Percentiles rank a stretch among this genome's conserved stretches.
Conservation (phyloP, 2,888 invertebrate genomes). For the Lasioglossum marginatum region DNA sequence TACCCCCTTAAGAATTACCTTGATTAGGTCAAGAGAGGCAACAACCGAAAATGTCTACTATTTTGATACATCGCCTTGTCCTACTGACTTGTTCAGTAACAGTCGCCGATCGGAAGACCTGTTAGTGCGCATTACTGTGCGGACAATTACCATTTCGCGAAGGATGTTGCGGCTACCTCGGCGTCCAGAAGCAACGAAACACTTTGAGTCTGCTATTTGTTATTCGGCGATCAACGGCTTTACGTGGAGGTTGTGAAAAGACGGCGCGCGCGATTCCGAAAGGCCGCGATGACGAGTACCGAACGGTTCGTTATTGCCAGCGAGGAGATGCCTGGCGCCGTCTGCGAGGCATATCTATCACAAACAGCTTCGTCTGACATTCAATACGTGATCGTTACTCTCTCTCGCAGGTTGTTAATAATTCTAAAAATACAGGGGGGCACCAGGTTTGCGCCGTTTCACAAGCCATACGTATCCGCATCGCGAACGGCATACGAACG, state of each 20-base stretch:
- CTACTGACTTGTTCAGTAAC: background rate
- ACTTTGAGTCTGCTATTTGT: conserved; percentile 35
- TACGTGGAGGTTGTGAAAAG: conserved; percentile 40
- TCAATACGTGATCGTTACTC: conserved; percentile 68
- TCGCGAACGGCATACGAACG: background rate
- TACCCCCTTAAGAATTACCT: background rate
- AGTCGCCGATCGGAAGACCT: background rate
- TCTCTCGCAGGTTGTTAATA: conserved; percentile 69
- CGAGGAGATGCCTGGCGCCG: conserved; percentile 65
- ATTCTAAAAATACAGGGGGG: conserved; percentile 71
- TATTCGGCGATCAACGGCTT: conserved; percentile 50
- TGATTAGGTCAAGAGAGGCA: background rate
- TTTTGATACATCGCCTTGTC: conserved; percentile 1
- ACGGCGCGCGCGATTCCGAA: conserved; percentile 42
- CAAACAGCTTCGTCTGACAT: conserved; percentile 64
- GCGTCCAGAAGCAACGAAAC: conserved; percentile 18
- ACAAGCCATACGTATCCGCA: conserved; percentile 24
- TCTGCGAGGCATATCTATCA: conserved; percentile 66
- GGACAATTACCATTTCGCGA: conserved; percentile 44
- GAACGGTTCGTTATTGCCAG: conserved; percentile 59
- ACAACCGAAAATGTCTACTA: background rate
- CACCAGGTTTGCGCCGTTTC: conserved; percentile 43
- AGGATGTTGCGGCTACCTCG: conserved; percentile 50
- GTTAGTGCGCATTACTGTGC: background rate
- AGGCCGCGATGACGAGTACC: conserved; percentile 57